These are phyloP conservation scores for Ectropis grisescens DNA, from an alignment of 1,140 invertebrate genomes.

Conservation along the genomic window DNA sequence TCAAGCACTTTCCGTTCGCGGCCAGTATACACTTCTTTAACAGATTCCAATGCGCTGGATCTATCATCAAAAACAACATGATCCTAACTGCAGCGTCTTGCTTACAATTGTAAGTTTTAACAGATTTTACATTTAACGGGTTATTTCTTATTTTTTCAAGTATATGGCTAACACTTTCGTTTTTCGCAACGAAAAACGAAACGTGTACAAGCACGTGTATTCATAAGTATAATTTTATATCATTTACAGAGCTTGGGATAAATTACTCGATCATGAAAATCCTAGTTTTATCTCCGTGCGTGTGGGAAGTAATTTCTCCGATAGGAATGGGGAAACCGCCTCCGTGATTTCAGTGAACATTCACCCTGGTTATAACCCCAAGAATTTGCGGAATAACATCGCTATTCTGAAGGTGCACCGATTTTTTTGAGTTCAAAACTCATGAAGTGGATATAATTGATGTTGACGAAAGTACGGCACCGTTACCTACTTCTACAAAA, in stretches of 20 bases:
- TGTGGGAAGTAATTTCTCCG: slow-evolving; percentile 37
- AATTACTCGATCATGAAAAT: slow-evolving; percentile 48
- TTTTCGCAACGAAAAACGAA: too few relatives aligned
- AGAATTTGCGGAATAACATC: slow-evolving; percentile 34
- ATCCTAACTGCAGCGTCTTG: slow-evolving; percentile 15
- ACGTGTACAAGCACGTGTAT: too few relatives aligned
- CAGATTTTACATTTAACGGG: too few relatives aligned
- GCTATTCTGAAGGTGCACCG: too few relatives aligned
- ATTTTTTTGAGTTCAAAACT: too few relatives aligned
- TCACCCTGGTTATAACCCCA: slow-evolving; percentile 36
- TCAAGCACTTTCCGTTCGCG: slow-evolving; percentile 48
- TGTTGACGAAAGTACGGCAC: slow-evolving; percentile 16
- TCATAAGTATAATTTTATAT: too few relatives aligned
- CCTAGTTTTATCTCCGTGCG: slow-evolving; percentile 40
- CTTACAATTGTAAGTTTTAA: slow-evolving; percentile 13
- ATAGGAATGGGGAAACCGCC: slow-evolving; percentile 33
- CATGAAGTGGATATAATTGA: too few relatives aligned
- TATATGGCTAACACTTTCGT: too few relatives aligned
- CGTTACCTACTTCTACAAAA: slow-evolving; percentile 21
- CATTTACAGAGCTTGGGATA: slow-evolving; percentile 37
- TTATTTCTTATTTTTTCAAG: too few relatives aligned
- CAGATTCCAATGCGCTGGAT: slow-evolving; percentile 44
- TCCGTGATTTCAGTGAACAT: slow-evolving; percentile 37
- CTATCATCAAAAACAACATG: slow-evolving; percentile 18
- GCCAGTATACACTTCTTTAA: slow-evolving; percentile 45